phyloP scores from a whole-genome alignment of 2,888 invertebrate species.

The Acrobasis consociella region DNA sequence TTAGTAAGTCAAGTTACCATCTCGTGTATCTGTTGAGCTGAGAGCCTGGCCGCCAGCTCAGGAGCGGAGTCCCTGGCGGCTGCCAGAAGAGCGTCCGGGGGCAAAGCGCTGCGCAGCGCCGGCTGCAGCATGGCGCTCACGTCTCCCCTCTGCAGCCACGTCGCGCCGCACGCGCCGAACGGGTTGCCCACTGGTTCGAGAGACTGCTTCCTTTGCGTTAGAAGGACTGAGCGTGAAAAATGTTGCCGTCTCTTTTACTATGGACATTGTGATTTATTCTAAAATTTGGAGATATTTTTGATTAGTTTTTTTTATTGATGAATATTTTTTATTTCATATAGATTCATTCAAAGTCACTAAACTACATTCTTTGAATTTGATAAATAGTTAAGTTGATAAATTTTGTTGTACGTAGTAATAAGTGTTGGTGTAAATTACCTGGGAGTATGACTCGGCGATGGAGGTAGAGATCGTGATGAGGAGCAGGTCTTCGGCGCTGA shows the following conservation, averaged over 20 bases:
- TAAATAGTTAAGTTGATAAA: no score
- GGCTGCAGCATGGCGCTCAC: conserved; percentile 79
- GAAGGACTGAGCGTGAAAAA: conserved; percentile 60
- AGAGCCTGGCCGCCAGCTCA: conserved; percentile 88
- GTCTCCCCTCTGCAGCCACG: conserved; percentile 70
- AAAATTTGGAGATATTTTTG: not conserved
- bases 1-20: conserved; percentile 85
- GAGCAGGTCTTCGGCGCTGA: conserved; percentile 77
- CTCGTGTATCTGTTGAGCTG: conserved; percentile 89
- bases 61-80: conserved; percentile 94
- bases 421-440: conserved; percentile 55
- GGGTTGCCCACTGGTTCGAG: conserved; percentile 82
- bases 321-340: no score
- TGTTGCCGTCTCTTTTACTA: conserved; percentile 37
- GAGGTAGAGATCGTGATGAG: conserved; percentile 86
- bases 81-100: conserved; percentile 92
- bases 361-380: no score
- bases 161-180: conserved; percentile 79
- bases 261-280: not conserved
- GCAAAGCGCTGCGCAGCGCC: conserved; percentile 78
- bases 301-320: no score
- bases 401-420: no score
- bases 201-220: conserved; percentile 84
- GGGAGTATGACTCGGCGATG: conserved; percentile 89
- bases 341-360: no score